Evolutionary conservation across 2,888 invertebrate species (phyloP).

Genomic region (Lamproptera curius): DNA sequence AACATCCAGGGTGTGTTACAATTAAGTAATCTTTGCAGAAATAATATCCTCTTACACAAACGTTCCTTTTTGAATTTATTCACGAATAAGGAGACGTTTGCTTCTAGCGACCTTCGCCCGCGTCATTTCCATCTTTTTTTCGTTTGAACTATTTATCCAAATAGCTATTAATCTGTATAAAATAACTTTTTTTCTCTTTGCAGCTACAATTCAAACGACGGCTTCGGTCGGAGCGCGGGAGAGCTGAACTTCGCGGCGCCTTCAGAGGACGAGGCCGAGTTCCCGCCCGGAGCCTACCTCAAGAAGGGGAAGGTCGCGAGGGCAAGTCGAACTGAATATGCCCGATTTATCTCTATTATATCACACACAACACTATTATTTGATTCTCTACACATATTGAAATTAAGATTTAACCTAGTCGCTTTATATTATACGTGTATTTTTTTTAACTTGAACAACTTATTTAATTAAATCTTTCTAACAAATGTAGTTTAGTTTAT

Average conservation of each 20-base stretch:
- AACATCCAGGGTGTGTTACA: too few species aligned
- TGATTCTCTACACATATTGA: too few species aligned
- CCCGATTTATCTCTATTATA: slow-evolving; percentile 48
- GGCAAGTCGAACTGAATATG: slow-evolving; percentile 70
- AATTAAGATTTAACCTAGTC: too few species aligned
- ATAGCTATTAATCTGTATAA: neutral
- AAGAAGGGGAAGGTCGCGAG: slow-evolving; percentile 86
- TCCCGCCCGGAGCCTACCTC: slow-evolving; percentile 76
- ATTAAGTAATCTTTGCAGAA: neutral
- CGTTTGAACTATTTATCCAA: neutral
- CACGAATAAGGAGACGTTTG: neutral
- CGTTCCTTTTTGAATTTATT: neutral
- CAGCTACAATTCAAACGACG: slow-evolving; percentile 76
- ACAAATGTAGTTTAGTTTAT: too few species aligned
- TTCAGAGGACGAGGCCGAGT: slow-evolving; percentile 86
- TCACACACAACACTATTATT: too few species aligned
- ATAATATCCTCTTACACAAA: neutral
- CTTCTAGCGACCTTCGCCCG: neutral
- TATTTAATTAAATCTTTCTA: too few species aligned
- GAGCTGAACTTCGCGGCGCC: slow-evolving; percentile 82
- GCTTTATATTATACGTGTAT: too few species aligned
- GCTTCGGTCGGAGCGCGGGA: slow-evolving; percentile 62
- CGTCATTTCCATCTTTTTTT: neutral
- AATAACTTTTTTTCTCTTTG: slow-evolving; percentile 34
- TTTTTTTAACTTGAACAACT: too few species aligned